Base-by-base conservation (phyloP, 2,113 vertebrate genomes). In the Seriola dumerili region DNA sequence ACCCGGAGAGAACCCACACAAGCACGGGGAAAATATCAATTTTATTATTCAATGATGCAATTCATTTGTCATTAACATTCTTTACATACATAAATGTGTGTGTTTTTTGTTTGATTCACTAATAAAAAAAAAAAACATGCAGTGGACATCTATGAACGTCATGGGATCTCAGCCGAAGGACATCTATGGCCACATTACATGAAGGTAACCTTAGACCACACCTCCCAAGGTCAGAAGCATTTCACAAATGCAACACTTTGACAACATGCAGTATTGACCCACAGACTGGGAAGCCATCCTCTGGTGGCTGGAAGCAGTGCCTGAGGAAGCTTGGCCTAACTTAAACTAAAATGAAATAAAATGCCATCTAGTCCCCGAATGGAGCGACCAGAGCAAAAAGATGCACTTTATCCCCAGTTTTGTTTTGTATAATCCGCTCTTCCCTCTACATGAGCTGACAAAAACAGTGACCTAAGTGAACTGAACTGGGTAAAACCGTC, bases 261-360 rank as follows among this genome's bases (percentile, higher is more conserved):
- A 44, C 38, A 58, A n/a, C 40, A 21, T 46, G 2, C 40, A 42
- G 2, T 42, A 72, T 46, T 72, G 55, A 59, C 69, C n/a, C 4
- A 19, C 17, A 64, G 61, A 54, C 61, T 61, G 25, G 5, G 55
- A n/a, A 61, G 25, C 16, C 34, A 52, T n/a, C 14, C 38, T 34
- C 23, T 70, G 19, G 13, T 71, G 68, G n/a, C 52, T 25, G 4
- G 13, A 19, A 19, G 69, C 52, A 23, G 7, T 2, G 34, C 68
- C 68, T 3, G 19, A 17, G 4, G 72, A 52, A 38, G 58, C 46
- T 42, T 65, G 46, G 16, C n/a, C 61, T 25, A n/a, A 42, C 23
- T 54, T 64, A 13, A 40, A n/a, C 23, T 55, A 55, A 76, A 65
- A 65, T 34, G 8, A 65, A 75, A 19, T 29, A 52, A 65, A 65